Base-by-base conservation (phyloP, 2,113 vertebrate species). In the Cettia cetti region DNA sequence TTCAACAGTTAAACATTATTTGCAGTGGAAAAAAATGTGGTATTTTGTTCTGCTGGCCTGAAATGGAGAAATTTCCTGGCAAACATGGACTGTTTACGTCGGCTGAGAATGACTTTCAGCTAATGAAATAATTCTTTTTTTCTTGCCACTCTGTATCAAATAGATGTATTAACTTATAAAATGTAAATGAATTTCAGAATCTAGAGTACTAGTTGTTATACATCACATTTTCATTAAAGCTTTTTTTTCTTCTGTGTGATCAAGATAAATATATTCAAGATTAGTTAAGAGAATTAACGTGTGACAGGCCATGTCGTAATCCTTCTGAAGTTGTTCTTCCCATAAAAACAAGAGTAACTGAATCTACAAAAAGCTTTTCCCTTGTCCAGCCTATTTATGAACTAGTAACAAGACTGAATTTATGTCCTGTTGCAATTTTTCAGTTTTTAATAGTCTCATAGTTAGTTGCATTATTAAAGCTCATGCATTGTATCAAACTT, bases 171-270 rank as follows among this genome's bases (percentile, higher is more conserved):
- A 60, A 6, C 8, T 82, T 66, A 30, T 47, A 27, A 82, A 54
- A 39, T 64, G 19, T 44, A 52, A 59, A 39, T 17, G 1, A 23
- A 17, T 60, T 82, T 90, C 24, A 79, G 33, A 75, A 54, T 71
- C 4, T 45, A 24, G 33, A 72, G 19, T 75, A 19, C 4, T 9
- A 35, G 5, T 64, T 95, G 17, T 80, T 42, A 13, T 61, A 26
- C 3, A 9, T 42, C 1, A 4, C 0, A 2, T 39, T 78, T 93
- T 78, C 65, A 75, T 7, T 57, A 26, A 9, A 7, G 0, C 10
- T 47, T 68, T 76, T 35, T 42, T 22, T 40, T 19, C 12, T 18
- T 5, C 21, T 28, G 0, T 3, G 0, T 47, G 14, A 52, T 61
- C 28, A 53, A 26, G 31, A 19, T 47, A 42, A 76, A 47, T 45